These are phyloP conservation scores for Anthopleura sola DNA, from an alignment of 64 coral and sea anemone species.

Conservation along the genomic window DNA sequence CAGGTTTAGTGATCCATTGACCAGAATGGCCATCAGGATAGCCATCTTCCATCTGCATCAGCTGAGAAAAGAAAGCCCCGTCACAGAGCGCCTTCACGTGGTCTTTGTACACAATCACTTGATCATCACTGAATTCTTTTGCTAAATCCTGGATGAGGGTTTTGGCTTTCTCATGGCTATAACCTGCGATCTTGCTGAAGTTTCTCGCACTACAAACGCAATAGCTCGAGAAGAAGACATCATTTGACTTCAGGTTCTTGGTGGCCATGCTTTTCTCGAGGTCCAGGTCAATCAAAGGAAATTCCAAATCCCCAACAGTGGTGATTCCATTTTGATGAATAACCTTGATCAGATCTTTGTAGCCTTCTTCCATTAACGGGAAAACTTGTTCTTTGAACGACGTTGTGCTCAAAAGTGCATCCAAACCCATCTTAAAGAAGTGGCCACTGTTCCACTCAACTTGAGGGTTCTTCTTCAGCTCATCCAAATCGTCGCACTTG, in stretches of 20 bases:
- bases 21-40: no score
- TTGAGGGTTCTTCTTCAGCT: conserved; percentile 2
- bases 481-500: neutral
- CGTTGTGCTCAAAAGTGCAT: neutral
- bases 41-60: conserved; percentile 22
- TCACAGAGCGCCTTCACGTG: conserved; percentile 32
- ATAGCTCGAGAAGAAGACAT: conserved; percentile 5
- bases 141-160: neutral
- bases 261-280: neutral
- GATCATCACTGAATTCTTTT: neutral
- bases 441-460: conserved; percentile 6
- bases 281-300: conserved; percentile 1
- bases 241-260: neutral
- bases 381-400: neutral
- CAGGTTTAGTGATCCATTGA: neutral
- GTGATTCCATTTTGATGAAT: conserved; percentile 12
- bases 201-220: conserved; percentile 8
- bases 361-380: conserved; percentile 8
- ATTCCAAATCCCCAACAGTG: conserved; percentile 20
- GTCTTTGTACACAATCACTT: conserved; percentile 19
- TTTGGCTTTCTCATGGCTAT: neutral
- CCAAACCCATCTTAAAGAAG: neutral
- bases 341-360: neutral
- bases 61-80: conserved; percentile 20
- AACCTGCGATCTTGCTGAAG: neutral